Base-by-base conservation (phyloP, 1,140 invertebrate genomes). In the Sarcophaga bullata region DNA sequence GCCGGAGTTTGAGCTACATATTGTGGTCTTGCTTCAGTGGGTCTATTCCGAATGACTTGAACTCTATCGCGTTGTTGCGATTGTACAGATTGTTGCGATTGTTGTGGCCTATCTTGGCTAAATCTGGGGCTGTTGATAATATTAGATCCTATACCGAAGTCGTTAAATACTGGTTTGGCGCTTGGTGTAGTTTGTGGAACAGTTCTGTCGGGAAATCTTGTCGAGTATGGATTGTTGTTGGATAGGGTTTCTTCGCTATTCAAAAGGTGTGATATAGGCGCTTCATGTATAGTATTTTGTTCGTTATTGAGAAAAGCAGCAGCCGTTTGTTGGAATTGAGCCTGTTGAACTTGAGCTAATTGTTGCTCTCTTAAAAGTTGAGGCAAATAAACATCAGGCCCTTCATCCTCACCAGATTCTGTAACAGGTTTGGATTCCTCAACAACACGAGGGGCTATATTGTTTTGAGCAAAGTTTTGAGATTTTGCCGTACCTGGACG, bases 401-500 rank as follows among this genome's bases (percentile, higher is more conserved):
- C 85, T 76, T 90, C 85, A 85, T 93, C 92, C 73, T 90, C 85
- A 85, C 92, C 91, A 82, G 91, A 90, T 85, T 93, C 92, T 9
- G 92, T 92, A 48, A 93, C 91, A 25, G 93, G 92, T 85, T 93
- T 92, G 11, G 88, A 85, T 82, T 92, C 93, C 52, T 93, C 93
- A 84, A 89, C 85, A 7, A 91, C 89, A 5, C 92, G 90, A 0
- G 91, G 87, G 0, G 92, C 87, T 46, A 92, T 90, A n/a, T 75
- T 49, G n/a, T 81, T 75, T n/a, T 80, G 37, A 3, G 37, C 48
- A 15, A 90, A 87, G 6, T 93, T 92, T 81, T 87, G 83, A 37
- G 88, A 85, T 72, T 91, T 90, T 8, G 91, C 86, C 3, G 84
- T 83, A 9, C 85, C 84, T 7, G 92, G 92, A 78, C 91, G 90